A percentile compares a stretch with the other conserved stretches of the same genome.
phyloP scores from a whole-genome alignment of 2,888 invertebrate genomes.

The Allacma fusca region DNA sequence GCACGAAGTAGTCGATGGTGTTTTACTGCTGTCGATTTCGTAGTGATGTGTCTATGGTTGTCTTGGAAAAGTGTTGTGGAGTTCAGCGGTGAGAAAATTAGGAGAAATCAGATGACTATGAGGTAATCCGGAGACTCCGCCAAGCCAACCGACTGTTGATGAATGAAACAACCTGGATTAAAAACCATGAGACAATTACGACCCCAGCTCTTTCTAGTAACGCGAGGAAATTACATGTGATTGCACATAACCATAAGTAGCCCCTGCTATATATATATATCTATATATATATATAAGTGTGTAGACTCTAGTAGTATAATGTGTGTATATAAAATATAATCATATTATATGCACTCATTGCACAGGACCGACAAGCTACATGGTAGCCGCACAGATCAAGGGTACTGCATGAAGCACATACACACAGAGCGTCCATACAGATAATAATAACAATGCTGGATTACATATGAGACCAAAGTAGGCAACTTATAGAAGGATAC shows the following conservation, averaged over 20 bases:
- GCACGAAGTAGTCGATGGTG: not conserved
- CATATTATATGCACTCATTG: not conserved
- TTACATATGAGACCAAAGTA: not conserved
- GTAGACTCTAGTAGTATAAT: no score
- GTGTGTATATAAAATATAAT: constrained; percentile 2
- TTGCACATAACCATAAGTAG: constrained; percentile 25
- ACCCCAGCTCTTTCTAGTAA: not conserved
- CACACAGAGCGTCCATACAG: not conserved
- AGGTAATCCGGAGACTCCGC: constrained; percentile 22
- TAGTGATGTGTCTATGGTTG: not conserved
- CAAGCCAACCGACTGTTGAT: constrained; percentile 29
- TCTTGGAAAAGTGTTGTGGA: not conserved
- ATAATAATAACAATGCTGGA: not conserved
- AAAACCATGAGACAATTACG: constrained; percentile 32
- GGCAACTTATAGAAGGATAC: not conserved
- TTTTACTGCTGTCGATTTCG: not conserved
- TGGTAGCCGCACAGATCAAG: not conserved
- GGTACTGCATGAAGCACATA: not conserved
- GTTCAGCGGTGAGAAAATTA: not conserved
- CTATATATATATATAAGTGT: no score
- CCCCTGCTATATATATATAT: constrained; percentile 21
- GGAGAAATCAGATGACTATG: constrained; percentile 7
- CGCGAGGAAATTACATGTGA: constrained; percentile 31
- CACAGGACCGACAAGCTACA: not conserved
- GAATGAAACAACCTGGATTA: constrained; percentile 35